Evolutionary conservation across 2,113 vertebrate genomes (phyloP), one percentile per base, ranked within the genome.

Genomic region (Oreochromis tanganicae): DNA sequence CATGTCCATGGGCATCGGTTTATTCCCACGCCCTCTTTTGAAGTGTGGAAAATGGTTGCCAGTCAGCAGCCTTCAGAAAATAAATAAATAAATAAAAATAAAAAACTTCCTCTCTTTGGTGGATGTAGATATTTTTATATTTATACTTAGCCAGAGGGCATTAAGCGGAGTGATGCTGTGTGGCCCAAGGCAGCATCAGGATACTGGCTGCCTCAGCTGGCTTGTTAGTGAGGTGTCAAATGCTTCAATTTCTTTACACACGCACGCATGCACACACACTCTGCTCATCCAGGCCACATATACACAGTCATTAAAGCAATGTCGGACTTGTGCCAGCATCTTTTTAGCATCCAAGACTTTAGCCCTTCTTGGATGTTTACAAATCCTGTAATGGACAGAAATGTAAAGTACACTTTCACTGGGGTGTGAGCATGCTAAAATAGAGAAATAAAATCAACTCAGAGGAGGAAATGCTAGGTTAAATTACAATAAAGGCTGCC

Each of bases 121-220:
- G 1, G 87, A 75, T 87, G 41, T 81, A 34, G 3, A 86, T 85
- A 85, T 29, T 27, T 50, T 71, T 73, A 54, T 82, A 73, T 21
- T 71, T 46, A 61, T 80, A 78, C 50, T 59, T 21, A 86, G 71
- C 89, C 66, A 81, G 61, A 88, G 80, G 86, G 52, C 83, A 87
- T 86, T 78, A 54, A 89, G 71, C 32, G 24, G 82, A 85, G 41
- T 32, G 85, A 91, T 83, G 85, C 59, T 71, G 63, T 52, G 75
- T 78, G 83, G 80, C 93, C 87, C 38, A 36, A 48, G 87, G 92
- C 93, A 54, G 75, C 82, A 80, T 50, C 27, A 90, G 73, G 79
- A 94, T 88, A 91, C 68, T 8, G 86, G 55, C 85, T 87, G 92
- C 79, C 82, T 93, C 92, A 89, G 89, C 91, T 94, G 89, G 87